Base-by-base conservation (phyloP, 1,140 invertebrate species). In the Caenorhabditis brenneri region DNA sequence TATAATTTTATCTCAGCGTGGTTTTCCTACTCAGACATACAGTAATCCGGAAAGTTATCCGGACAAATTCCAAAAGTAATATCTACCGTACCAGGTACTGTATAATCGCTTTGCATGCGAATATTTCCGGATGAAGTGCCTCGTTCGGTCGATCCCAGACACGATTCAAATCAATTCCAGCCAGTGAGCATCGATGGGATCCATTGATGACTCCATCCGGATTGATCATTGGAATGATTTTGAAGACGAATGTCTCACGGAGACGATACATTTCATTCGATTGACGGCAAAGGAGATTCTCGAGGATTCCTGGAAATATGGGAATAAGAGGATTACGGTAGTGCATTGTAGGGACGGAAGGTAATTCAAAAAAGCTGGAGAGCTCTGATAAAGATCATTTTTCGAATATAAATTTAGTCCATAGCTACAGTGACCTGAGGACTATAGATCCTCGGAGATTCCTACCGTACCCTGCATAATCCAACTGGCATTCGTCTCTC, bases 201-300 rank as follows among this genome's bases (percentile, higher is more conserved):
- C 96, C 96, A 65, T 97, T 96, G 88, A 93, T 91, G 42, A 93
- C 92, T 12, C 92, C 92, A 91, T 98, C 97, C 3, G 97, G 96
- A 92, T 98, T 98, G 58, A 98, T 91, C 97, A 99, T 98, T 0
- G 97, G 97, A 58, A 99, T 93, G 65, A 97, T 94, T 92, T 96
- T 96, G 88, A 97, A 95, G 53, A 96, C 93, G 6, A 96, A 93
- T 24, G 55, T 39, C 49, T 90, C 83, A 3, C 90, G 82, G 19
- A 88, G 55, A 48, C 88, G 60, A 33, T 51, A 39, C 48, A 60
- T 81, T 69, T 80, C 79, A 51, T 80, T 60, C n/a, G 39, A 60
- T 39, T 80, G 42, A n/a, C 31, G 46, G 27, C 78, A 65, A 2
- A 85, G 82, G 15, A 85, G 80, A n/a, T 79, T 80, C 16, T 87